Base-by-base conservation (phyloP, 2,113 vertebrate genomes). In the Lethenteron reissneri region DNA sequence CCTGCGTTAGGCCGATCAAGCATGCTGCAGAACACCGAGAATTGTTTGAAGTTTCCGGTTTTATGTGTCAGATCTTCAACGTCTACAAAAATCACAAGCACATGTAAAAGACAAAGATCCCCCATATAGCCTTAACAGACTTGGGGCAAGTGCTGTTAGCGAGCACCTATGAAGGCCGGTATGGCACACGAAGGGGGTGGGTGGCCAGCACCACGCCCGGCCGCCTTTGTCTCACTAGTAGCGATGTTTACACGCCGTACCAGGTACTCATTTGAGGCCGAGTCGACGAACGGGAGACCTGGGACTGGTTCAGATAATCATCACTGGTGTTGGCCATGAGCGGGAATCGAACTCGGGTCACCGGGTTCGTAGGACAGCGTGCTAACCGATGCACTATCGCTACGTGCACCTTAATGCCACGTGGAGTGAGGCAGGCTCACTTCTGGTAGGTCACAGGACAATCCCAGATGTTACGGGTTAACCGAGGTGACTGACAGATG, bases 41-140 rank as follows among this genome's bases (percentile, higher is more conserved):
- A 96, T 74, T 94, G 89, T 76, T 96, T 96, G 81, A 92, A 96
- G 81, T 96, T 96, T 70, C 91, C 90, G 1, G 91, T 95, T 84
- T 90, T 96, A 72, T 84, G 87, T 3, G 89, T 95, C 71, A 96
- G 81, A 68, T 95, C 87, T 76, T 96, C 89, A 1, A 96, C 84
- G 76, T 89, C 91, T 96, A 72, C n/a, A 19, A 56, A 68, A 10
- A 68, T n/a, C 3, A 57, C 9, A 56, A 73, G 14, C 57, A 12
- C 21, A 71, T 41, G 72, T 10, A 3, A 56, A 12, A 72, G 4
- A 15, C n/a, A 56, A 60, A 15, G 8, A 13, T 10, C 56, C 57
- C 57, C 60, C 1, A 59, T 57, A 41, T 17, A 14, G 14, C 14
- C 14, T 12, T 21, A 58, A 68, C 8, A 68, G 15, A 68, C 62